Base-by-base conservation (phyloP, 2,113 vertebrate species). In the Spermophilus dauricus region DNA sequence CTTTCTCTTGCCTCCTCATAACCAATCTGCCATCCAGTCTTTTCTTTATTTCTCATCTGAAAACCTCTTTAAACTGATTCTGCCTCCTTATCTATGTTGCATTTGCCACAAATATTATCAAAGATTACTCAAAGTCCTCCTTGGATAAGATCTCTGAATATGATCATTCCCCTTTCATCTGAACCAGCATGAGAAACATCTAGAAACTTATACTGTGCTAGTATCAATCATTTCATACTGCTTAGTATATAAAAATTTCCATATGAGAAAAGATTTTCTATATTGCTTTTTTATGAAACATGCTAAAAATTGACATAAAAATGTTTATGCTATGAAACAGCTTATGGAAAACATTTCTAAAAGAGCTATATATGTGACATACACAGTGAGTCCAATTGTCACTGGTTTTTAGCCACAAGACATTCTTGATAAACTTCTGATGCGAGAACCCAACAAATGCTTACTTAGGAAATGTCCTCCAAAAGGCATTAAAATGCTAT, bases 181-280 rank as follows among this genome's bases (percentile, higher is more conserved):
- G 80, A 89, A 58, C 26, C 30, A 77, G n/a, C 45, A 63, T 86
- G 61, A 86, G 45, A 83, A 94, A 58, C 32, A 86, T 87, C 48
- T 77, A 94, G 34, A 97, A 82, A 84, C 18, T 45, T n/a, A 83
- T 92, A 48, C 20, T 77, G 14, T 90, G 37, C 53, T 61, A 91
- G 24, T 48, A 56, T 82, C 24, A 80, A 42, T 63, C 45, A 80
- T 83, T 95, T 92, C 22, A 42, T 83, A 76, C 2, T 63, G 13
- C 5, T 73, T 76, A 70, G 17, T 69, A 70, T 18, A 53, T 45
- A 86, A 86, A 88, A 75, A 61, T 56, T 51, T 69, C 5, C 11
- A 67, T 16, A 26, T 13, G 89, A 91, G 22, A 56, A 90, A 95
- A 61, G 12, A 39, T 37, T 84, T 92, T 8, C n/a, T 87, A 70